phyloP scores from a whole-genome alignment of 2,113 vertebrate genomes.

The Gallinago jamesoni region DNA sequence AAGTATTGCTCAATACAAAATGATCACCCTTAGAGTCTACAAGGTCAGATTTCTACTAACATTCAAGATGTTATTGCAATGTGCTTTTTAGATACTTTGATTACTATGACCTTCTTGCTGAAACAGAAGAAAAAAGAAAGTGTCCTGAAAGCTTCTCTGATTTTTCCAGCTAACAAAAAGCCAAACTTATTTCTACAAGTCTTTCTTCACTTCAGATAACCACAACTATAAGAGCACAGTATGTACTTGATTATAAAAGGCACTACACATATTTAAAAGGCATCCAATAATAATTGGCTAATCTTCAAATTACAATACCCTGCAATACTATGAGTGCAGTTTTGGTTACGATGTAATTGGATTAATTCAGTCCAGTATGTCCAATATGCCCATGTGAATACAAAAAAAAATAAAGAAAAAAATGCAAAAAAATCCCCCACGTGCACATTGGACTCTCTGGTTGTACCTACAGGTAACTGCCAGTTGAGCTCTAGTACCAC shows the following conservation, averaged over 20 bases:
- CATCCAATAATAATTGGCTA: neutral
- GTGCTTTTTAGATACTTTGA: neutral
- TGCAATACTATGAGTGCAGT: neutral
- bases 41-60: neutral
- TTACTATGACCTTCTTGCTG: neutral
- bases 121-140: neutral
- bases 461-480: neutral
- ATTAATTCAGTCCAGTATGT: neutral
- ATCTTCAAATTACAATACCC: neutral
- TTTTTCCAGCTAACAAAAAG: neutral
- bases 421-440: neutral
- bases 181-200: neutral
- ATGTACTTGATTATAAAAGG: neutral
- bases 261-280: neutral
- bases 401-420: neutral
- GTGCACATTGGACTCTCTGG: rapidly evolving
- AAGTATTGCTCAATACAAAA: neutral
- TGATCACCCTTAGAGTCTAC: neutral
- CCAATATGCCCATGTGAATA: neutral
- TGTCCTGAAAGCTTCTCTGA: neutral
- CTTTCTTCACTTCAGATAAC: neutral
- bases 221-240: neutral
- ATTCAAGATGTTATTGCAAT: neutral
- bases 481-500: neutral
- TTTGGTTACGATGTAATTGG: neutral